Conservation (phyloP, 2,797 vertebrate species). For the Limnodromus scolopaceus region DNA sequence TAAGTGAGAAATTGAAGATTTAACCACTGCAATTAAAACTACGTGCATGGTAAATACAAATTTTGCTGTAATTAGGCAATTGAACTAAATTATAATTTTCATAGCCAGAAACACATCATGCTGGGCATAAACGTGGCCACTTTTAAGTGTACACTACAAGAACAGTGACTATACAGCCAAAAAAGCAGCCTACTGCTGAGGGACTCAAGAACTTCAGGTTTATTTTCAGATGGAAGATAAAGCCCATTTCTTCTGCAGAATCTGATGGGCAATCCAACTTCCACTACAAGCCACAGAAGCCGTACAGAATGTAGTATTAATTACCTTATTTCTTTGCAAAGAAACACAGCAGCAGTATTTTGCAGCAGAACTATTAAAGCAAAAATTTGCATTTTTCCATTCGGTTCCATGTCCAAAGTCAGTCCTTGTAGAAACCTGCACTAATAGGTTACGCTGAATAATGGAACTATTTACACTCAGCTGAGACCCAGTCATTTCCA, state of each 20-base stretch:
- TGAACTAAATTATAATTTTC: not conserved
- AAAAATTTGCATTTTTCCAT: not conserved
- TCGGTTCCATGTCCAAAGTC: not conserved
- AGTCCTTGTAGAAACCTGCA: not conserved
- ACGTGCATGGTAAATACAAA: rapidly evolving
- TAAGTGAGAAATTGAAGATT: not conserved
- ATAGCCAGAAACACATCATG: not conserved
- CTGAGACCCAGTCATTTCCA: not conserved
- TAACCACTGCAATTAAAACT: not conserved
- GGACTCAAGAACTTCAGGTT: not conserved
- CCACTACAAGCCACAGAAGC: not conserved
- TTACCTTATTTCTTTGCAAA: not conserved
- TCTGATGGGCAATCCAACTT: not conserved
- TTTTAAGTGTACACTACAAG: not conserved
- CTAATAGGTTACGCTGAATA: not conserved
- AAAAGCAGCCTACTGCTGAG: not conserved
- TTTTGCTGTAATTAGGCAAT: not conserved
- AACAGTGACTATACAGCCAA: not conserved
- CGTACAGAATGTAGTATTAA: not conserved
- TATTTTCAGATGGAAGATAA: not conserved
- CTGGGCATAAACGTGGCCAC: not conserved
- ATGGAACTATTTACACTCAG: not conserved
- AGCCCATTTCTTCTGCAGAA: not conserved
- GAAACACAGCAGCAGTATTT: not conserved
- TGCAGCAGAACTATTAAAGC: not conserved